Percentiles rank a stretch among this genome's conserved stretches.
Evolutionary conservation across 53 echinoderm and acorn worm species (phyloP).

Genomic region (Paracentrotus lividus): DNA sequence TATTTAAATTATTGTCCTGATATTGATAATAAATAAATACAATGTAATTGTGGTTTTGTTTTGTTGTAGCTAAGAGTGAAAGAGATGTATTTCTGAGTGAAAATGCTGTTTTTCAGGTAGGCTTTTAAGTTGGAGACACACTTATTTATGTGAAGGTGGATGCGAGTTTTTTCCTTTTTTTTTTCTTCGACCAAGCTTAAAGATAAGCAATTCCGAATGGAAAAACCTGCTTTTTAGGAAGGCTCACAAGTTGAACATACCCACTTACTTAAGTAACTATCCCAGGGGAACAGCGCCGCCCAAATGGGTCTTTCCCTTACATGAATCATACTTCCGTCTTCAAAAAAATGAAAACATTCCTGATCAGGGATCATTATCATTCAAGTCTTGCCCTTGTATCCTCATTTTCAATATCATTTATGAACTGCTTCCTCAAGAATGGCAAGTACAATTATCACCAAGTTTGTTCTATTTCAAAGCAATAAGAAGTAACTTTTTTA

Average conservation of each 20-base stretch:
- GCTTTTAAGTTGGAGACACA: too few relatives aligned
- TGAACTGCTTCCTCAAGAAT: not conserved
- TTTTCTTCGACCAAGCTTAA: too few relatives aligned
- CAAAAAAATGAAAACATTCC: conserved; percentile 16
- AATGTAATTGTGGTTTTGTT: too few relatives aligned
- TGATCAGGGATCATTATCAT: not conserved
- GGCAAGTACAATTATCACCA: not conserved
- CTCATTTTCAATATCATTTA: not conserved
- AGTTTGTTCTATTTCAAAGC: not conserved
- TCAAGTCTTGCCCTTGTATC: not conserved
- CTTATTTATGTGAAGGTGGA: too few relatives aligned
- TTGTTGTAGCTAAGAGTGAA: too few relatives aligned
- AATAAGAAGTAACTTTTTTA: too few relatives aligned
- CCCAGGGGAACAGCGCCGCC: not conserved
- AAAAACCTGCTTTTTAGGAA: not conserved
- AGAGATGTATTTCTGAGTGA: too few relatives aligned
- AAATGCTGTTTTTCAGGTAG: too few relatives aligned
- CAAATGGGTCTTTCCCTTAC: not conserved
- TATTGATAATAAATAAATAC: too few relatives aligned
- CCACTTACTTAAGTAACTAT: not conserved
- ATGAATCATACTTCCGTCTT: not conserved
- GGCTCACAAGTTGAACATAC: not conserved
- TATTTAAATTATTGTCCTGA: too few relatives aligned
- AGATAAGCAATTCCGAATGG: too few relatives aligned
- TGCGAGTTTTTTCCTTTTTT: too few relatives aligned